A percentile compares a stretch with the other conserved stretches of the same genome.
phyloP scores from a whole-genome alignment of 2,888 invertebrate genomes.

The Lydus trimaculatus region DNA sequence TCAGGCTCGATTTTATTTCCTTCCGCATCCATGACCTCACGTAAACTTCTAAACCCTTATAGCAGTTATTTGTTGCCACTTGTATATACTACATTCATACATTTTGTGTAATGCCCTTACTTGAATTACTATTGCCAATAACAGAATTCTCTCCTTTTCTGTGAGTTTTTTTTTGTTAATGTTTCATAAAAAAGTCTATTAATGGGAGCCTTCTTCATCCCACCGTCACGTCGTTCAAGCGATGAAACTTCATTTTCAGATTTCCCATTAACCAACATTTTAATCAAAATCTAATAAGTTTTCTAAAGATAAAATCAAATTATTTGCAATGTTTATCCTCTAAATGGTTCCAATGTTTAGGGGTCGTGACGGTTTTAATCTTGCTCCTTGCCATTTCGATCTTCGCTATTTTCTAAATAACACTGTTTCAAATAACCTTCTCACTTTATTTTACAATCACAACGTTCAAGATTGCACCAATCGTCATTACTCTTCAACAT shows the following conservation, averaged over 20 bases:
- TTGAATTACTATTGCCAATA: constrained; percentile 42
- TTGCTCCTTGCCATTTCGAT: constrained; percentile 27
- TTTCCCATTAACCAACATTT: constrained; percentile 35
- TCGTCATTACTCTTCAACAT: constrained; percentile 25
- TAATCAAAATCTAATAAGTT: constrained; percentile 41
- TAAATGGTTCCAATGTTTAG: constrained; percentile 33
- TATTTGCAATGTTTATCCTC: constrained; percentile 39
- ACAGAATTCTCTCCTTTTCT: constrained; percentile 32
- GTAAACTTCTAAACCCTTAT: constrained; percentile 39
- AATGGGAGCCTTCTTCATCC: no score
- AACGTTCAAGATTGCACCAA: constrained; percentile 26
- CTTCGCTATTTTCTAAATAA: constrained; percentile 16
- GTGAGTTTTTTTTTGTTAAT: no score
- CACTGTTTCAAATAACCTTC: constrained; percentile 11
- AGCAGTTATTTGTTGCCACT: constrained; percentile 38
- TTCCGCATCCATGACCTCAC: constrained; percentile 52
- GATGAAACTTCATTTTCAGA: constrained; percentile 32
- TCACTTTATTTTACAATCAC: neutral
- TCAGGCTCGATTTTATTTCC: constrained; percentile 47
- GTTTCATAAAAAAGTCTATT: constrained; percentile 36
- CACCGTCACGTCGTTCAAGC: constrained; percentile 13
- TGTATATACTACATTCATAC: constrained; percentile 9
- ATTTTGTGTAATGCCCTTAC: constrained; percentile 31
- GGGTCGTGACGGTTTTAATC: constrained; percentile 38
- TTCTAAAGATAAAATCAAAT: constrained; percentile 37